These are phyloP conservation scores for Cliona cf. orientalis DNA, from an alignment of 37 sponge, comb jelly and placozoan species.

Conservation along the genomic window DNA sequence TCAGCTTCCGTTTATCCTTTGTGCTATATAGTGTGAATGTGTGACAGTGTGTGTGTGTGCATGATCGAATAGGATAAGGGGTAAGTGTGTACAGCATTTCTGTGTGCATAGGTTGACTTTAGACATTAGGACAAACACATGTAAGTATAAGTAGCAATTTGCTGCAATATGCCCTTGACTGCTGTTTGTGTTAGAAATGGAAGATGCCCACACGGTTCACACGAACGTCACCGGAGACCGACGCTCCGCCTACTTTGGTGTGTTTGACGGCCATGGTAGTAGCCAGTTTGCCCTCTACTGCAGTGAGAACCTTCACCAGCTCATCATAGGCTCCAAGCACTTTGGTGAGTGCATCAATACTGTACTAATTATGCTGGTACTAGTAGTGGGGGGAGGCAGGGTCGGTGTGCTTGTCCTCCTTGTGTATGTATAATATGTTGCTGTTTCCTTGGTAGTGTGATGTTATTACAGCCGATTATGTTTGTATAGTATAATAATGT, in stretches of 20 bases:
- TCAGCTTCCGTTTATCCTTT: too few relatives aligned
- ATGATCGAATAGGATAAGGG: too few relatives aligned
- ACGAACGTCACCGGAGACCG: slow-evolving; percentile 41
- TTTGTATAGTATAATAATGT: not conserved
- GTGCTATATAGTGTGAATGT: too few relatives aligned
- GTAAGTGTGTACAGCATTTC: too few relatives aligned
- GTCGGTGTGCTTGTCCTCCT: not conserved
- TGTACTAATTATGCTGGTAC: too few relatives aligned
- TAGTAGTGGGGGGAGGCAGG: not conserved
- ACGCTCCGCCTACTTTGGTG: slow-evolving; percentile 76
- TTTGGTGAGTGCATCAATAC: slow-evolving; percentile 29
- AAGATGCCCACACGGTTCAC: slow-evolving; percentile 73
- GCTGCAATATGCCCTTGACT: too few relatives aligned
- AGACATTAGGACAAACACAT: too few relatives aligned
- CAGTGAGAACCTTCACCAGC: slow-evolving; percentile 26
- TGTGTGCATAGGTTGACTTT: too few relatives aligned
- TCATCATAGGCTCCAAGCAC: not conserved
- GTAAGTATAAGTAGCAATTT: too few relatives aligned
- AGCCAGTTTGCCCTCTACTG: slow-evolving; percentile 37
- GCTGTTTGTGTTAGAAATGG: too few relatives aligned
- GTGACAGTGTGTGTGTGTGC: too few relatives aligned
- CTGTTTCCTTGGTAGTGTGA: not conserved
- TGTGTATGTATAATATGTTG: not conserved
- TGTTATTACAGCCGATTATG: too few relatives aligned
- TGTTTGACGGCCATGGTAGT: slow-evolving; percentile 93